Conservation (phyloP, 2,797 vertebrate genomes). For the Karalla daura region DNA sequence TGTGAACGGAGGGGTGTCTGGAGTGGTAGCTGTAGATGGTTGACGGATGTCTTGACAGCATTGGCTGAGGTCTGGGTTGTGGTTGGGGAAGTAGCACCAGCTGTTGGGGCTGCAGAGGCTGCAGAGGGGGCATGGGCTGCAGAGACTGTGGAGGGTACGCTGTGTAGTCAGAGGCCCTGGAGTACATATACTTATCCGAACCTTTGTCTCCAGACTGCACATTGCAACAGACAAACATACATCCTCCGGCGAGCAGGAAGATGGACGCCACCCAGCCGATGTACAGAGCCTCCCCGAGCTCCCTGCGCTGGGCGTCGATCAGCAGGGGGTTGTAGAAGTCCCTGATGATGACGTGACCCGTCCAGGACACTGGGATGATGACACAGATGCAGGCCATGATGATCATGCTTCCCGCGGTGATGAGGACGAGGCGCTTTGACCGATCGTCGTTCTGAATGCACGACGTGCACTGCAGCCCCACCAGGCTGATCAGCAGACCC, state of each 20-base stretch:
- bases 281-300: constrained; percentile 93
- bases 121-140: constrained; percentile 71
- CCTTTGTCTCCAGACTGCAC: constrained; percentile 62
- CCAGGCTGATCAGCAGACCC: constrained; percentile 84
- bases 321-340: constrained; percentile 91
- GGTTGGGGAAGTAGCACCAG: constrained; percentile 65
- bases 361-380: constrained; percentile 92
- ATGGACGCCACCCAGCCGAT: constrained; percentile 89
- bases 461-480: constrained; percentile 85
- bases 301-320: constrained; percentile 85
- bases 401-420: constrained; percentile 86
- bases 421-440: constrained; percentile 81
- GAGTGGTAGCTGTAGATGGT: constrained; percentile 71
- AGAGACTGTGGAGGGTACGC: constrained; percentile 71
- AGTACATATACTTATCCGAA: constrained; percentile 67
- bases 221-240: constrained; percentile 85
- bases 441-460: constrained; percentile 77
- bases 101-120: constrained; percentile 73
- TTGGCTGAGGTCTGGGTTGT: constrained; percentile 60
- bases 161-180: constrained; percentile 68
- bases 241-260: constrained; percentile 86
- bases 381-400: constrained; percentile 83
- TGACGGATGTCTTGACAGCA: constrained; percentile 75
- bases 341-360: constrained; percentile 86
- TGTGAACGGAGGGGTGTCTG: constrained; percentile 78